Conservation (phyloP, 2,888 invertebrate species). For the Elegia similella region DNA sequence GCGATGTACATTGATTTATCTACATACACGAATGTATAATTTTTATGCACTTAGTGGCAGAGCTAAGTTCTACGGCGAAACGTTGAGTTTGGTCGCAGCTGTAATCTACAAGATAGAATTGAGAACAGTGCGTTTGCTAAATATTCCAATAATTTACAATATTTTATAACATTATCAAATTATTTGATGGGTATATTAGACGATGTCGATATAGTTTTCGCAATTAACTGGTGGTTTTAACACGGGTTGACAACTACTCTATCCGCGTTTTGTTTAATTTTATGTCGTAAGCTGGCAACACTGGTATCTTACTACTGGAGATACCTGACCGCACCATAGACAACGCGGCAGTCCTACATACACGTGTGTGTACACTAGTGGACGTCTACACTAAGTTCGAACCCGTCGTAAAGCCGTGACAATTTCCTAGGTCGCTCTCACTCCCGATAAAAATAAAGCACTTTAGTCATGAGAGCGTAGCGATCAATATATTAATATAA, state of each 20-base stretch:
- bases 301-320: background rate
- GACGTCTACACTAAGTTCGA: slow-evolving; percentile 15
- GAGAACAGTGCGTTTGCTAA: slow-evolving; percentile 18
- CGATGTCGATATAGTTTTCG: slow-evolving; percentile 26
- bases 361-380: slow-evolving; percentile 1
- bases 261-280: background rate
- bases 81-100: slow-evolving; percentile 42
- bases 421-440: slow-evolving; percentile 45
- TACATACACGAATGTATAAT: slow-evolving; percentile 38
- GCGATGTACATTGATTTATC: slow-evolving; percentile 45
- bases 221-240: background rate
- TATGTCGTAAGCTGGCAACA: background rate
- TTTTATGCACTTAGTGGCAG: slow-evolving; percentile 51
- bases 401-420: slow-evolving; percentile 44
- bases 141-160: slow-evolving; percentile 41
- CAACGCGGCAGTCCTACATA: background rate
- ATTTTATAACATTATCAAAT: slow-evolving; percentile 26
- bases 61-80: slow-evolving; percentile 30
- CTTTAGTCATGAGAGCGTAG: slow-evolving; percentile 59
- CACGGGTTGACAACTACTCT: background rate
- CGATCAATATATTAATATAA: slow-evolving; percentile 62
- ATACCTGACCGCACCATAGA: slow-evolving; percentile 2
- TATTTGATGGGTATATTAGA: slow-evolving; percentile 27
- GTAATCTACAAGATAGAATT: slow-evolving; percentile 27
- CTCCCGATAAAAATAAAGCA: slow-evolving; percentile 60